Percentiles rank a stretch among this genome's conserved stretches.
These are phyloP conservation scores for Tryphoninae sp. DNA, from an alignment of 2,888 invertebrate genomes.

Conservation along the genomic window DNA sequence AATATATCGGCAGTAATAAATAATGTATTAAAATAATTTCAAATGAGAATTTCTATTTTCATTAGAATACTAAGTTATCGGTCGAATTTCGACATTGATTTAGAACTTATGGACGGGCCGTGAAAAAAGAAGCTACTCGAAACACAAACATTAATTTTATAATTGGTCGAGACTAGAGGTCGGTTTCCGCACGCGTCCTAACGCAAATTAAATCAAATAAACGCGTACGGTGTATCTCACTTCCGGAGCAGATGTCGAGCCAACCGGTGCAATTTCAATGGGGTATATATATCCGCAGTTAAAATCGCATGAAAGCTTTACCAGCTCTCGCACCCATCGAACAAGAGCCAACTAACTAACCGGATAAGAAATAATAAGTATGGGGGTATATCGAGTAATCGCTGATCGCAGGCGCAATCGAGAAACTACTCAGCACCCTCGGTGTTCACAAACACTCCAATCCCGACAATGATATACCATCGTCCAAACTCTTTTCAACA, in stretches of 20 bases:
- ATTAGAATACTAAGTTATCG: no score
- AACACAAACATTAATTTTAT: no score
- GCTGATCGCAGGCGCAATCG: conserved; percentile 35
- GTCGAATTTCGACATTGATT: no score
- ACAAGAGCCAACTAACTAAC: conserved; percentile 32
- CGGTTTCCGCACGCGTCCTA: background rate
- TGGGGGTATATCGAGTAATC: conserved; percentile 39
- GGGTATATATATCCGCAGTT: conserved; percentile 49
- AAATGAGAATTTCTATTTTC: no score
- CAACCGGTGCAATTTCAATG: conserved; percentile 48
- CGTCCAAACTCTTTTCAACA: conserved; percentile 13
- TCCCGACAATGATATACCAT: conserved; percentile 46
- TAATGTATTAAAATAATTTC: no score
- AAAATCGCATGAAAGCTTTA: conserved; percentile 56
- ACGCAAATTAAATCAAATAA: conserved; percentile 17
- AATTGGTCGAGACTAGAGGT: background rate
- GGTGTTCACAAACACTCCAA: conserved; percentile 20
- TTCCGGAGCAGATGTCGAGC: conserved; percentile 76
- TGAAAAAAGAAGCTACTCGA: no score
- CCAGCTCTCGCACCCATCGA: conserved; percentile 28
- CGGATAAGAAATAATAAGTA: conserved; percentile 18
- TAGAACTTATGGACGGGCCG: no score
- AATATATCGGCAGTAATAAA: no score
- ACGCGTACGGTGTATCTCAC: conserved; percentile 48
- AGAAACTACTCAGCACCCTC: conserved; percentile 60